These are phyloP conservation scores for Holcopasites calliopsidis DNA, from an alignment of 1,140 invertebrate genomes.

Conservation along the genomic window DNA sequence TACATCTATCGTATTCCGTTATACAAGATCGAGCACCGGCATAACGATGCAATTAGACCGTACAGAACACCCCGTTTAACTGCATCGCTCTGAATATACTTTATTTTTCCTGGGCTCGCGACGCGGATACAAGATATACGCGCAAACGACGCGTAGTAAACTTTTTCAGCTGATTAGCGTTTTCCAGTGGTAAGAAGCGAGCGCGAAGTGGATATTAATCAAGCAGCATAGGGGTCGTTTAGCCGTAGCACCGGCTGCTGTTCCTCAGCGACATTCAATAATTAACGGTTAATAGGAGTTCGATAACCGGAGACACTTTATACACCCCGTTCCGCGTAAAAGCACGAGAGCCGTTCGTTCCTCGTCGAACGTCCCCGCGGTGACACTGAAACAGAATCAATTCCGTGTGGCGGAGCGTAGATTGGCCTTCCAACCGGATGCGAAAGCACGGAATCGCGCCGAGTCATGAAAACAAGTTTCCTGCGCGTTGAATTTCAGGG, in stretches of 20 bases:
- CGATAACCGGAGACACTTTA: too few relatives aligned
- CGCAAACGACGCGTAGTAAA: neutral
- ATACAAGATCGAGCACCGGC: neutral
- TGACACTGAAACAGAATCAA: conserved; percentile 1
- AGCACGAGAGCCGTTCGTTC: too few relatives aligned
- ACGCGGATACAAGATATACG: too few relatives aligned
- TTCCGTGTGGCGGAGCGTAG: conserved; percentile 13
- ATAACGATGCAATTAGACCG: conserved; percentile 3
- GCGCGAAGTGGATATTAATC: too few relatives aligned
- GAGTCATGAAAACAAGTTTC: conserved; percentile 16
- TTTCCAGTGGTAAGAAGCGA: too few relatives aligned
- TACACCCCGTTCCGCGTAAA: too few relatives aligned
- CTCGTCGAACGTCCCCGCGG: too few relatives aligned
- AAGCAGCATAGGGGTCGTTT: too few relatives aligned
- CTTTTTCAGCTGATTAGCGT: neutral
- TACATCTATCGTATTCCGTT: conserved; percentile 8
- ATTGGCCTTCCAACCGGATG: conserved; percentile 5
- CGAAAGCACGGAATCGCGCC: neutral
- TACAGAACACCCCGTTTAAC: conserved; percentile 1
- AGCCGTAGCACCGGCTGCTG: too few relatives aligned
- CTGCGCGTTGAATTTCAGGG: conserved; percentile 32
- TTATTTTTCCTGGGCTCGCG: neutral
- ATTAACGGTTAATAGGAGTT: too few relatives aligned
- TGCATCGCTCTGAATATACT: neutral
- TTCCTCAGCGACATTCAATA: too few relatives aligned